Percentiles rank a stretch among this genome's conserved stretches.
Conservation (phyloP, 2,797 vertebrate genomes). For the Huso huso region DNA sequence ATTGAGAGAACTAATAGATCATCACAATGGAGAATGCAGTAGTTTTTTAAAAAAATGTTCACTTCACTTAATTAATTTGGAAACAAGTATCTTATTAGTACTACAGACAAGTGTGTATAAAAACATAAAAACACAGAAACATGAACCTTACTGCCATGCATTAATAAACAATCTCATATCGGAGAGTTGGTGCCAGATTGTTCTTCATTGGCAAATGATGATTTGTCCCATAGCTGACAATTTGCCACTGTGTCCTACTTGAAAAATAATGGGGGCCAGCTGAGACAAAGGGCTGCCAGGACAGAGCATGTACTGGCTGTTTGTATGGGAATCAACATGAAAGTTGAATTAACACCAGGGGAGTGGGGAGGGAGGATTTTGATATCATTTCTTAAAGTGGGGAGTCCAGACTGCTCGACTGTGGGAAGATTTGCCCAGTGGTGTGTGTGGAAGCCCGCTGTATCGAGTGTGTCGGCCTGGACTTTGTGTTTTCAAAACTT, state of each 20-base stretch:
- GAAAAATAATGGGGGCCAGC: constrained; percentile 38
- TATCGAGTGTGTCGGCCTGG: constrained; percentile 22
- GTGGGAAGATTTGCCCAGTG: constrained; percentile 55
- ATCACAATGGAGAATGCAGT: no score
- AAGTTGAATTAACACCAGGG: constrained; percentile 52
- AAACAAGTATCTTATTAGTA: no score
- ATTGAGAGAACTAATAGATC: no score
- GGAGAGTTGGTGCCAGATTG: no score
- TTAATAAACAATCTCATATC: no score
- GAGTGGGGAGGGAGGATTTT: constrained; percentile 59
- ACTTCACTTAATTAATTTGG: no score
- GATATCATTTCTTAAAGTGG: constrained; percentile 58
- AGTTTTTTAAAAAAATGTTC: no score
- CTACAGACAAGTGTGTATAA: no score
- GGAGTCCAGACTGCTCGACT: constrained; percentile 45
- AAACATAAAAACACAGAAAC: no score
- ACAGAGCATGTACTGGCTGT: constrained; percentile 53
- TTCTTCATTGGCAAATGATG: no score
- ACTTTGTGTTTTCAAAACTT: constrained; percentile 34
- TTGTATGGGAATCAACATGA: constrained; percentile 61
- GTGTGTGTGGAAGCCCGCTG: constrained; percentile 16
- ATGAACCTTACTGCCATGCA: no score
- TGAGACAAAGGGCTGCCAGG: constrained; percentile 43
- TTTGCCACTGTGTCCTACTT: constrained; percentile 27
- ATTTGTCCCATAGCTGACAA: no score